Evolutionary conservation across 2,797 vertebrate species (phyloP), one percentile per base, ranked within the genome.

Genomic region (Amazonetta brasiliensis): DNA sequence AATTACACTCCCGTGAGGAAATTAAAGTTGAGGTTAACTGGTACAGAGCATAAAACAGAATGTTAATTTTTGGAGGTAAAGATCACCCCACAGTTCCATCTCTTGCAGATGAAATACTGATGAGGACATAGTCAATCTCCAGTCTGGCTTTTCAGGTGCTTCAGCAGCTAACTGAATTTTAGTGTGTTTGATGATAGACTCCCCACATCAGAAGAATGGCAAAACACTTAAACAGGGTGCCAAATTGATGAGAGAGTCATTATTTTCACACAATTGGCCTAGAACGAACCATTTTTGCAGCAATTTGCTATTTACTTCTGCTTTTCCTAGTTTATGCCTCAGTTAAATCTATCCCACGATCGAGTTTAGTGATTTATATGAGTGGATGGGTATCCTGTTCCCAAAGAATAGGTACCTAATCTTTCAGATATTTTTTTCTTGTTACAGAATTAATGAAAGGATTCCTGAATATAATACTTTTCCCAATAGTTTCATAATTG

Each of bases 41-140:
- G 31, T 46, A 6, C 14, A 63, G 39, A 52, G 17, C 8, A 22
- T 13, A 5, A 39, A 78, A 72, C 13, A 13, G 13, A 31, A 23
- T 90, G 48, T 78, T 33, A 18, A 12, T 1, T 10, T 74, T 67
- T 33, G 41, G n/a, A 67, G n/a, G 10, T 92, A 4, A 28, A 39
- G 26, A 25, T 76, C n/a, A 55, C 20, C 3, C 7, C 1, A 0
- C 7, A 2, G 20, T 68, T 88, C 18, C 7, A 31, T 16, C 11
- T 63, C 31, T 82, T 20, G 4, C 7, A 15, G 7, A 84, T n/a
- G 18, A 39, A 68, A 26, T 30, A 69, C 52, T 80, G 48, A 20
- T 59, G 43, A 66, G 69, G 26, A 5, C 2, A 3, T 75, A 46
- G 55, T 80, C 35, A 44, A 41, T 35, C 22, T 63, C 23, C 39